phyloP scores from a whole-genome alignment of 2,797 vertebrate genomes.

The Eulemur coronatus region DNA sequence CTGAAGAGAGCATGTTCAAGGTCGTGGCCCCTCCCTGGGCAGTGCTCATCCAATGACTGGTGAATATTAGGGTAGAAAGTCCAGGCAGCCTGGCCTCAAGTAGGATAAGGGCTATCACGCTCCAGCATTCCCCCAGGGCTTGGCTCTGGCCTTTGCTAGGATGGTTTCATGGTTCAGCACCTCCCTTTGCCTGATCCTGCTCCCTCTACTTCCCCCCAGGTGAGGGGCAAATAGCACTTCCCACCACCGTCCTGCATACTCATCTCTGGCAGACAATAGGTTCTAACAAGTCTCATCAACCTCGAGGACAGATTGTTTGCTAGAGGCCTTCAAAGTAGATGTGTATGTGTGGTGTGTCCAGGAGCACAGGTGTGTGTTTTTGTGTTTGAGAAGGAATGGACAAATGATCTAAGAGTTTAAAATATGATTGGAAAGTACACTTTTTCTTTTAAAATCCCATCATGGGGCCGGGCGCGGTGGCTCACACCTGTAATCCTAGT shows the following conservation, averaged over 20 bases:
- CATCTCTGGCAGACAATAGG: background rate
- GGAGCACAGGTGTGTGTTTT: background rate
- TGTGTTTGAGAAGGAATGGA: background rate
- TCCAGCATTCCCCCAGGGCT: background rate
- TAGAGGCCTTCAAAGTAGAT: background rate
- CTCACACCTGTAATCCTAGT: no score
- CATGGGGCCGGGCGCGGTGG: background rate
- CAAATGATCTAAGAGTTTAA: background rate
- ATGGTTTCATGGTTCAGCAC: background rate
- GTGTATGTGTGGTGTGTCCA: background rate
- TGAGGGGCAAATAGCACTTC: background rate
- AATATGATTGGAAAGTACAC: background rate
- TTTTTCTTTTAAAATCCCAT: slow-evolving; percentile 8
- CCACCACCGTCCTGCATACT: background rate
- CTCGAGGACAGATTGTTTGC: background rate
- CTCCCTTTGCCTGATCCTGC: background rate
- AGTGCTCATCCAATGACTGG: background rate
- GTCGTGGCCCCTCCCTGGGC: background rate
- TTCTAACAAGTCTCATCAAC: background rate
- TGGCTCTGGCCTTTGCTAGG: background rate
- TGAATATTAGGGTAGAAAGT: background rate
- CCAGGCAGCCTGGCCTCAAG: background rate
- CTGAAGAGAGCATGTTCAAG: background rate
- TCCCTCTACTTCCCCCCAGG: background rate
- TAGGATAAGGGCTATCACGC: background rate